Evolutionary conservation across 2,113 vertebrate genomes (phyloP), one percentile per base, ranked within the genome.

Genomic region (Pteropus alecto): DNA sequence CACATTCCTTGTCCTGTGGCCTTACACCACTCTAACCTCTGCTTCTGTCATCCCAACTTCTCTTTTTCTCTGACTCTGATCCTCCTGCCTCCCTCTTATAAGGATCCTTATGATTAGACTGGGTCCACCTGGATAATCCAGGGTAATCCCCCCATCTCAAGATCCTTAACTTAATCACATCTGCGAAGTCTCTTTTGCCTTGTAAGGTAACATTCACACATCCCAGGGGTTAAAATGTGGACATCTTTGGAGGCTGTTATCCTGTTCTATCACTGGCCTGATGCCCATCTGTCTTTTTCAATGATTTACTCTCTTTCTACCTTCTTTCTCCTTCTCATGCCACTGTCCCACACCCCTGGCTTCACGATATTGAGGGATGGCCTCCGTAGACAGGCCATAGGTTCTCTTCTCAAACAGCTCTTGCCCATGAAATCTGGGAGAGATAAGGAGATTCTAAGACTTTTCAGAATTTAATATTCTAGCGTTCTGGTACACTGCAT

Each of bases 301-400:
- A 0, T 65, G 58, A 77, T 70, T 83, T 77, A 43, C 38, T 92
- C 1, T 28, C 16, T 60, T 3, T 60, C 8, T 46, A 3, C 21
- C 26, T 51, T 9, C 16, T 33, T 46, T 14, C 5, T 81, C 21
- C n/a, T 61, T 41, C 11, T 22, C 26, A 51, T 15, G 6, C 18
- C 19, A 28, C 21, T 0, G 4, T 15, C 51, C 11, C 19, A 13
- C 2, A 24, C 0, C 21, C 14, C 21, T 0, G 21, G 19, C n/a
- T 93, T 82, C 18, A 28, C 41, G 51, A 13, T 33, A 13, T 26
- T 2, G 2, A 61, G 35, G 48, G 15, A 54, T 18, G 24, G n/a
- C 77, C 86, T 94, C 35, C 2, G 28, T 46, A 35, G 81, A 43
- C 30, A 87, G 3, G 13, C n/a, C 19, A 2, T 18, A 35, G 18